Base-by-base conservation (phyloP, 64 coral and sea anemone species). In the Trachythela sp. region DNA sequence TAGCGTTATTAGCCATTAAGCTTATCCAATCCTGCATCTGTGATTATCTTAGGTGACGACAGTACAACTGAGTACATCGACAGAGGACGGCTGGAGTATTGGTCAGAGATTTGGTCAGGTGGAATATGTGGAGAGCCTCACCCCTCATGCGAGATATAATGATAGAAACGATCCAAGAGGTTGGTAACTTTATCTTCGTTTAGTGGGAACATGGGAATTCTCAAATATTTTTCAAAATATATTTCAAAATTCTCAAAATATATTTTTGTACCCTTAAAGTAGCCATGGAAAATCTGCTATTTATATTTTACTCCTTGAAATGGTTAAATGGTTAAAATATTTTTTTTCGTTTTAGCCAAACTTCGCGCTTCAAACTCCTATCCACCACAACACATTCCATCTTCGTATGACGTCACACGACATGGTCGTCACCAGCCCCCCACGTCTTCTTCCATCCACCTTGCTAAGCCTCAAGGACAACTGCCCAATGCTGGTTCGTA, bases 1-100 rank as follows among this genome's bases (percentile, higher is more conserved):
- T 52, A 52, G 13, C 49, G 49, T 15, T 52, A 52, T 52, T 49
- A 2, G 22, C 49, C 8, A 52, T 52, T n/a, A n/a, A n/a, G n/a
- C n/a, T n/a, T n/a, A n/a, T n/a, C n/a, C n/a, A n/a, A n/a, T n/a
- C n/a, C n/a, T n/a, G n/a, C n/a, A n/a, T n/a, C n/a, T n/a, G n/a
- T n/a, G 26, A 26, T 18, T n/a, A 64, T n/a, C 22, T 3, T 49
- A 98, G 95, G 95, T 98, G 30, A 98, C 95, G 17, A 98, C 95
- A 26, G 92, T 98, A 77, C 95, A 98, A 27, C 41, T 98, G 36
- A 94, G 84, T 50, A 86, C 68, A 36, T 92, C 83, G 45, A 92
- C 87, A 0, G 88, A 88, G 0, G 75, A 89, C 29, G 91, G 87
- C 36, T 92, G 90, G 90, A 35, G 32, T 30, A 80, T 15, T 39